Evolutionary conservation across 2,888 invertebrate species (phyloP), one percentile per base, ranked within the genome.

Genomic region (Noctua janthina): DNA sequence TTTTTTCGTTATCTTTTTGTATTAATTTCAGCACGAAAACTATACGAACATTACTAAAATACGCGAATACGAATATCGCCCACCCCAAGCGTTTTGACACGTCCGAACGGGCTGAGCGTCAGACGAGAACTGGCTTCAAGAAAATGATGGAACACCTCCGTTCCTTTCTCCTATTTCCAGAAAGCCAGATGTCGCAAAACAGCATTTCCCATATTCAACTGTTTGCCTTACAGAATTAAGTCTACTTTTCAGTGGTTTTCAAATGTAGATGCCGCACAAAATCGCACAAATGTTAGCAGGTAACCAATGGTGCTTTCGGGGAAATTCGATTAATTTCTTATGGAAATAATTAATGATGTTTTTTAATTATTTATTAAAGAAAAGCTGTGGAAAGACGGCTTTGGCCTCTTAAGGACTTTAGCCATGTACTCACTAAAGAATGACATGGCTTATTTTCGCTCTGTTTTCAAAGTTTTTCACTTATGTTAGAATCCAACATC

Each of bases 61-160:
- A 88, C 89, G 87, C 87, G 84, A 79, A 74, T 81, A 49, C 70
- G 88, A 79, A 78, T 91, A 78, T 82, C 83, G 86, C 82, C 15
- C 73, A 10, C 39, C 64, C n/a, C 29, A 4, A 4, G 0, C 7
- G 35, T 23, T 78, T 66, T n/a, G 23, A 75, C 66, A 91, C 94
- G 93, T 92, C 93, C 89, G 81, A 46, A 68, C 84, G 49, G 69
- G 76, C 66, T 77, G 73, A 91, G 86, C 79, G 91, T 80, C 91
- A 82, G 83, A 83, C 91, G 92, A 88, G 89, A 90, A 95, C 95
- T 94, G 93, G 89, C 88, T 81, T 69, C 85, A 92, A 92, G 93
- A 90, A 93, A 94, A 93, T 93, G 91, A 94, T 93, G 91, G 91
- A 94, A 94, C 94, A 94, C 94, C 94, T 93, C 90, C 87, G 89